Evolutionary conservation across 2,113 vertebrate species (phyloP), one percentile per base, ranked within the genome.

Genomic region (Mirounga angustirostris): DNA sequence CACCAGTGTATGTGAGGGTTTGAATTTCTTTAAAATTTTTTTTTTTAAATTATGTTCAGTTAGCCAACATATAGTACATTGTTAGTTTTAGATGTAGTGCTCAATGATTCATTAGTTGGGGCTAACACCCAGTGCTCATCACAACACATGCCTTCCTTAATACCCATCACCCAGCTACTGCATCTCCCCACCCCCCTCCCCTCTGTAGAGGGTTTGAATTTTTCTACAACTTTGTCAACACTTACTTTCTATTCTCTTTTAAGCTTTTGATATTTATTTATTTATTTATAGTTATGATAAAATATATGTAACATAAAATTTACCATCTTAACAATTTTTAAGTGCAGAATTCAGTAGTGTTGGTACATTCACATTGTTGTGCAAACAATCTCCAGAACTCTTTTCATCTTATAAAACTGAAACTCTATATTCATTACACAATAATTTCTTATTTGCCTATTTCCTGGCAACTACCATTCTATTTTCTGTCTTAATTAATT

Each of bases 331-430:
- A 56, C 11, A 82, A 16, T n/a, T 85, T 79, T 79, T 73, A 92
- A 82, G 19, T 82, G 16, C 50, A 73, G 1, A 63, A 4, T 15
- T 74, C 67, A 56, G n/a, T 88, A 88, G 5, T 74, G 46, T 74
- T 92, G 33, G 21, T 61, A 71, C 43, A 74, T 88, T 92, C 10
- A 73, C 22, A 56, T 82, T 82, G n/a, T n/a, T 81, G n/a, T 81
- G 8, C 28, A 91, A 30, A 36, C 33, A n/a, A 74, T 56, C 46
- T 74, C 30, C 36, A 56, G 8, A 88, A 96, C n/a, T 40, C 22
- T 59, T 63, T 78, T 67, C 36, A 36, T 78, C 16, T 85, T 91
- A 59, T 8, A 91, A 78, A 95, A 91, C 21, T 78, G 59, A 95
- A 94, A 56, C 22, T 67, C 30, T 14, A 52, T 79, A 91, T 24